Base-by-base conservation (phyloP, 2,113 vertebrate genomes). In the Melanerpes formicivorus region DNA sequence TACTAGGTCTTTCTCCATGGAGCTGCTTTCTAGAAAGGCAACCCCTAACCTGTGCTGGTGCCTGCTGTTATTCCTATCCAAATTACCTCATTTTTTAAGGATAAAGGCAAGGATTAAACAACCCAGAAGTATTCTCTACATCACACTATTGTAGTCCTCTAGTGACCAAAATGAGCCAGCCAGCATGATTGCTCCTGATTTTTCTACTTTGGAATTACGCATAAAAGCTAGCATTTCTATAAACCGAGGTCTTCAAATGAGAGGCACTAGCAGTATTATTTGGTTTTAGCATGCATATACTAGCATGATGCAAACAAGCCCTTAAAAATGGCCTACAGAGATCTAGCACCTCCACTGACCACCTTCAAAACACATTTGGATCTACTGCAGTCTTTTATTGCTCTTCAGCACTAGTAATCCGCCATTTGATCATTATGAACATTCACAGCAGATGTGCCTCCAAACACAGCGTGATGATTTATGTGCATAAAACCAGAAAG, bases 401-500 rank as follows among this genome's bases (percentile, higher is more conserved):
- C 66, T 64, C 29, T 77, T 74, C 79, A 40, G 66, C 44, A 90
- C 34, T 52, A 78, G 40, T 63, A 91, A 91, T 55, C 26, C 72
- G 84, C 26, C 23, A 65, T 66, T 70, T 90, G 27, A 81, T 80
- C 54, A 29, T 76, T 73, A 70, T 14, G 59, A 93, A 74, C 52
- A 82, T 42, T 74, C 66, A 86, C 34, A 96, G 66, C 46, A 90
- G 76, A 86, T 88, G 62, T 66, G 63, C 52, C 77, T 95, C 58
- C 75, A 83, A 87, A 74, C 26, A 90, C 54, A 85, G 62, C 18
- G 37, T 21, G 44, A 80, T 88, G 40, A 37, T 59, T 91, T 65
- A 86, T 90, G 87, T 76, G 67, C 54, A 26, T 88, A 87, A 80
- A 62, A 93, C 86, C 76, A 93, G 83, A 83, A 96, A 95, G 79